Conservation (phyloP, 1,140 invertebrate genomes). For the Nymphalis io region DNA sequence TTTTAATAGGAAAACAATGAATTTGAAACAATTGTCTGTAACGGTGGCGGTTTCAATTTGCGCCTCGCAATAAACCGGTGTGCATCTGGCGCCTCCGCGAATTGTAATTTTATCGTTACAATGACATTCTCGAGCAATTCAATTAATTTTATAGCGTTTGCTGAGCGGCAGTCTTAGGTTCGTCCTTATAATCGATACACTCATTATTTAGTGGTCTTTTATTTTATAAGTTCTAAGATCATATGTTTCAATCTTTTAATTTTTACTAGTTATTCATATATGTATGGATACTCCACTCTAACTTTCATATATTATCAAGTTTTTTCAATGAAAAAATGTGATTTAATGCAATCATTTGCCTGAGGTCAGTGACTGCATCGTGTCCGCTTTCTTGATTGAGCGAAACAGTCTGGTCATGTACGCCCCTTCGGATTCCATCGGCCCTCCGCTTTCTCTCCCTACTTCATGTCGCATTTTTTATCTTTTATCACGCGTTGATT, state of each 20-base stretch:
- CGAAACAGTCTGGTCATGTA: constrained; percentile 44
- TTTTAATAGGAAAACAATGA: constrained; percentile 76
- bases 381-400: constrained; percentile 65
- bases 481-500: constrained; percentile 12
- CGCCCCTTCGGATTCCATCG: constrained; percentile 36
- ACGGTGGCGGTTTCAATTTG: constrained; percentile 67
- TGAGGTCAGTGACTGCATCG: constrained; percentile 50
- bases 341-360: background rate
- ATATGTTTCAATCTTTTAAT: too few relatives aligned
- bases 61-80: constrained; percentile 62
- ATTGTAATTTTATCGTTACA: constrained; percentile 73
- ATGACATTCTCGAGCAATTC: constrained; percentile 66
- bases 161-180: constrained; percentile 14
- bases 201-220: background rate
- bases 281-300: background rate
- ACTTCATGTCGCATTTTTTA: constrained; percentile 35
- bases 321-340: constrained; percentile 17
- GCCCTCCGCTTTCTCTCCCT: constrained; percentile 30
- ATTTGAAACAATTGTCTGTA: constrained; percentile 59
- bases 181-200: constrained; percentile 4
- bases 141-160: constrained; percentile 65
- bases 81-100: constrained; percentile 74
- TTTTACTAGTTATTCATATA: too few relatives aligned
- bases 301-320: background rate
- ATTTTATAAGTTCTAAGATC: too few relatives aligned